Conservation (phyloP, 2,888 invertebrate species). For the Sarcophaga carnaria region DNA sequence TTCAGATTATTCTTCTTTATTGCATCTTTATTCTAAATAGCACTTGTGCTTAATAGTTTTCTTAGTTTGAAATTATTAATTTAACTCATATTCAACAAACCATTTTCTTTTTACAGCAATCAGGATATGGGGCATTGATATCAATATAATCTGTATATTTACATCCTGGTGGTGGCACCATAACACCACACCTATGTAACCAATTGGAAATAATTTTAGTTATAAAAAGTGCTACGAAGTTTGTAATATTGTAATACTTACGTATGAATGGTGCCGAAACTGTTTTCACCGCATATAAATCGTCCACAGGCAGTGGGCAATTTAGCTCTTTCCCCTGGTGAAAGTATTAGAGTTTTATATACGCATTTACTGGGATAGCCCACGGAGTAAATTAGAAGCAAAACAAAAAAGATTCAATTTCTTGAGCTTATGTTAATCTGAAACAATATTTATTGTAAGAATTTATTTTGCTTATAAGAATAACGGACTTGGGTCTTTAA, state of each 20-base stretch:
- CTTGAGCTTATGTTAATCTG: background rate
- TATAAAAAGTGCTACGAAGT: too few species aligned
- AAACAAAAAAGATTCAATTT: too few species aligned
- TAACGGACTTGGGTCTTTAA: conserved; percentile 3
- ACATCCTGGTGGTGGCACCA: background rate
- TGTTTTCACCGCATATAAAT: conserved; percentile 3
- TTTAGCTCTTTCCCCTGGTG: conserved; percentile 28
- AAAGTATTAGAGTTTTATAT: background rate
- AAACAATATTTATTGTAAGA: background rate
- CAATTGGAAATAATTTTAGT: too few species aligned
- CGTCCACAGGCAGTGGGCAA: conserved; percentile 6
- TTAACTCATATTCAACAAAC: conserved; percentile 2
- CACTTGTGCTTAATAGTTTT: too few species aligned
- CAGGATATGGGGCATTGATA: conserved; percentile 25
- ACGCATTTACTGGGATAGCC: conserved; percentile 55
- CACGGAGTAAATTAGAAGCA: background rate
- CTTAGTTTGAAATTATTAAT: background rate
- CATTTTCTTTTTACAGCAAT: conserved; percentile 36
- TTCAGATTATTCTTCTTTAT: too few species aligned
- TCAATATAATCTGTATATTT: conserved; percentile 25
- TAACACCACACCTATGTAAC: conserved; percentile 21
- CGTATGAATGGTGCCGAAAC: conserved; percentile 35
- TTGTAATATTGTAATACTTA: background rate
- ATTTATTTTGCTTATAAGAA: too few species aligned
- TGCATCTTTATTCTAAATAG: too few species aligned